Percentiles rank a stretch among this genome's conserved stretches.
Evolutionary conservation across 2,888 invertebrate species (phyloP).

Genomic region (Microctonus hyperodae): DNA sequence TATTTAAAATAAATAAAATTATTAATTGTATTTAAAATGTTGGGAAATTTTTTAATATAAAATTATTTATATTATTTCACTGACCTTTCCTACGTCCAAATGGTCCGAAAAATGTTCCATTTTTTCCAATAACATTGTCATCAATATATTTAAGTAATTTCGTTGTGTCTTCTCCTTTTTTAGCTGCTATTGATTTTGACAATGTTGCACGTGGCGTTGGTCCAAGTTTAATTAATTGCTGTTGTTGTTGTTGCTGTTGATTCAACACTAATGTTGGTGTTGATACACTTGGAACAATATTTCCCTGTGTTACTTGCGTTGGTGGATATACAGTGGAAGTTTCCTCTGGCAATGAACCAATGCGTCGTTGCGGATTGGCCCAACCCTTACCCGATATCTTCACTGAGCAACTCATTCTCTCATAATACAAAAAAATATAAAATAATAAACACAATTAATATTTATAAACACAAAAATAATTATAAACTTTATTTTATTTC

Average conservation of each 20-base stretch:
- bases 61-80: constrained; percentile 31
- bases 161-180: constrained; percentile 71
- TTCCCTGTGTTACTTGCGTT: constrained; percentile 32
- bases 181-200: constrained; percentile 61
- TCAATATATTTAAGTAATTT: constrained; percentile 81
- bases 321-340: constrained; percentile 36
- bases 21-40: too few species aligned
- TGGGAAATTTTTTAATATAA: too few species aligned
- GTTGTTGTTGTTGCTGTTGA: constrained; percentile 23
- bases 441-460: not conserved
- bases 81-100: constrained; percentile 84
- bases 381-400: constrained; percentile 60
- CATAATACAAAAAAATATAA: constrained; percentile 41
- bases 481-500: too few species aligned
- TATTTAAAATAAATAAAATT: too few species aligned
- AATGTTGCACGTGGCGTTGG: constrained; percentile 56
- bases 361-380: constrained; percentile 58
- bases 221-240: constrained; percentile 37
- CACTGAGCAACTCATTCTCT: constrained; percentile 61
- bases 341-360: constrained; percentile 57
- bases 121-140: constrained; percentile 81
- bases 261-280: constrained; percentile 19
- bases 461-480: not conserved
- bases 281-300: not conserved
- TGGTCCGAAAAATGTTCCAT: constrained; percentile 82